Conservation (phyloP, 2,113 vertebrate species). For the Coptodon bakossiorum region DNA sequence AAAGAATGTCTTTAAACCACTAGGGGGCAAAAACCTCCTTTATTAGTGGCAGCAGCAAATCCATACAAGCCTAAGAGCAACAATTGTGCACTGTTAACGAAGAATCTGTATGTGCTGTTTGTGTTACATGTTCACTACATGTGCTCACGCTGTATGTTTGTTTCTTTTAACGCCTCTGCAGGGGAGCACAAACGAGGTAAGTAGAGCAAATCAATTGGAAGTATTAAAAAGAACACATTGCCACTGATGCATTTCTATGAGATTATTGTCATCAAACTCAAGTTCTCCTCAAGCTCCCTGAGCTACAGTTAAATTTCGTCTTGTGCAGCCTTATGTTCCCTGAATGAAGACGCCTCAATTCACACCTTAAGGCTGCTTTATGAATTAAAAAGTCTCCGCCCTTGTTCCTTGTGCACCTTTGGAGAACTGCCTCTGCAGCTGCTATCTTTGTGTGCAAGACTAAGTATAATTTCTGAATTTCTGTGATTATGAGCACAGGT, state of each 20-base stretch:
- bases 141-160: conserved; percentile 18
- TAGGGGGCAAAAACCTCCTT: conserved; percentile 8
- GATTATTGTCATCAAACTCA: neutral
- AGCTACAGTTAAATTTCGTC: neutral
- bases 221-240: neutral
- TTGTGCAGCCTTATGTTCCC: neutral
- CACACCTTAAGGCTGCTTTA: neutral
- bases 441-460: neutral
- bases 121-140: neutral
- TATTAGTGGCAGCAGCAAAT: neutral
- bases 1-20: neutral
- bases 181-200: conserved; percentile 99
- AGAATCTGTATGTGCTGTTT: neutral
- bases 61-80: neutral
- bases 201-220: neutral
- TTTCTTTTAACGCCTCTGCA: conserved; percentile 67
- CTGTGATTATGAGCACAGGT: neutral
- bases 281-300: neutral
- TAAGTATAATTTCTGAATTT: neutral
- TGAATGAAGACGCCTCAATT: neutral
- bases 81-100: neutral
- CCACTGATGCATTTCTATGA: neutral
- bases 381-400: neutral
- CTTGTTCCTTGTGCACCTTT: neutral
- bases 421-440: neutral